Evolutionary conservation across 2,113 vertebrate genomes (phyloP).

Genomic region (Reinhardtius hippoglossoides): DNA sequence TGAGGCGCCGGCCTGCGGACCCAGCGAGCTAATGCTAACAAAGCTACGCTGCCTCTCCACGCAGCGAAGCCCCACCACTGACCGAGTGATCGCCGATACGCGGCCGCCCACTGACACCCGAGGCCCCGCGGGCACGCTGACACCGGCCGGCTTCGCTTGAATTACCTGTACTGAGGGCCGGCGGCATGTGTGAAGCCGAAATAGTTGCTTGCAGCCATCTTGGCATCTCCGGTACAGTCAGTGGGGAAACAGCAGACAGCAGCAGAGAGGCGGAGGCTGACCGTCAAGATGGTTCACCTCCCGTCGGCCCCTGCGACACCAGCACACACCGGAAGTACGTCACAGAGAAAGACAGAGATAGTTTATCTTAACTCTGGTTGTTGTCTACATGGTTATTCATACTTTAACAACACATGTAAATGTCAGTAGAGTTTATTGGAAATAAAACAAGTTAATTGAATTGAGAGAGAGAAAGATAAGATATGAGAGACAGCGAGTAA

Average conservation of each 20-base stretch:
- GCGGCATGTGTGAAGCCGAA: slow-evolving; percentile 82
- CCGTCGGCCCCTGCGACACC: not conserved
- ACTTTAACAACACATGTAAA: too few relatives aligned
- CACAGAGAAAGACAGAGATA: not conserved
- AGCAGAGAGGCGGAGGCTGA: slow-evolving; percentile 2
- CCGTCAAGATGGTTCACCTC: slow-evolving; percentile 56
- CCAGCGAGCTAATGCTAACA: slow-evolving; percentile 57
- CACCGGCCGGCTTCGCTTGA: slow-evolving; percentile 15
- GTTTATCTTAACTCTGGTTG: too few relatives aligned
- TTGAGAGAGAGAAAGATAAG: too few relatives aligned
- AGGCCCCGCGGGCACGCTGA: not conserved
- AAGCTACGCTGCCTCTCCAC: slow-evolving; percentile 32
- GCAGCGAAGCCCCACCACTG: not conserved
- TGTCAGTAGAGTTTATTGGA: too few relatives aligned
- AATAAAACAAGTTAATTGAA: too few relatives aligned
- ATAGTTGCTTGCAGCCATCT: slow-evolving; percentile 88
- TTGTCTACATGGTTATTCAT: too few relatives aligned
- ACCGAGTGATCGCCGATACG: not conserved
- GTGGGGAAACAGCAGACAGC: slow-evolving; percentile 30
- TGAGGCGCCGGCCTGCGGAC: slow-evolving; percentile 47
- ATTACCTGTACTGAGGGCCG: slow-evolving; percentile 87
- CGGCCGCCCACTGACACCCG: not conserved
- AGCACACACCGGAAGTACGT: slow-evolving; percentile 20
- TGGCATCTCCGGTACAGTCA: slow-evolving; percentile 75
- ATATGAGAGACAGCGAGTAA: too few relatives aligned